Base-by-base conservation (phyloP, 37 sponge, comb jelly and placozoan genomes). In the Spongia lamella region DNA sequence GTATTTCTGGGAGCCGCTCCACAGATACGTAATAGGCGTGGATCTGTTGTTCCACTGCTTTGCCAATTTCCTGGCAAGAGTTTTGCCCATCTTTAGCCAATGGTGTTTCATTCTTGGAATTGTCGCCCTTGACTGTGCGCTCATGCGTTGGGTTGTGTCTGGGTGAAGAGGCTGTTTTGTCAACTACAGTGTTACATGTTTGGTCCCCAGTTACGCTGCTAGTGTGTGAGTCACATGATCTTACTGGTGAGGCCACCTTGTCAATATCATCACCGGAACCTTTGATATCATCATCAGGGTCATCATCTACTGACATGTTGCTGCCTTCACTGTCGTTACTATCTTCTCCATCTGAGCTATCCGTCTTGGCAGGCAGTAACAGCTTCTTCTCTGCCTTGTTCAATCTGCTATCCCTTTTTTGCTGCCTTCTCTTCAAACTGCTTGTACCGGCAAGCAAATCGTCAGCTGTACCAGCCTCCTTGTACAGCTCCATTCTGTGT, bases 301-400 rank as follows among this genome's bases (percentile, higher is more conserved):
- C 27, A 68, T 11, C 76, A 31, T 67, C 55, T 52, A 25, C 70
- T 25, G 27, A 17, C 24, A 35, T 57, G 29, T 20, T 13, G 51
- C 21, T 59, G 47, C 29, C 53, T 17, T 66, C 68, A 32, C 76
- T 67, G 4, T 63, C 68, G 13, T 52, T 61, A 56, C 24, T 22
- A 26, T 62, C 39, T 0, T 22, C 67, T 21, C 30, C 84, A 40
- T 66, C 56, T 57, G 22, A n/a, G 1, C 3, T 26, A 22, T 22
- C 40, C 38, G 7, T 33, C 27, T 52, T 57, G 56, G 6, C 24
- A 31, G 32, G 14, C 3, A 15, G 4, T 20, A 21, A 7, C 19
- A 31, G 2, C 22, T 56, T 27, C 66, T 84, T 84, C 58, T 84
- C 85, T 40, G 35, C 57, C 40, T 47, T 71, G 29, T 68, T 33